Percentiles rank a stretch among this genome's conserved stretches.
Conservation (phyloP, 2,797 vertebrate species). For the Sphenodon punctatus region DNA sequence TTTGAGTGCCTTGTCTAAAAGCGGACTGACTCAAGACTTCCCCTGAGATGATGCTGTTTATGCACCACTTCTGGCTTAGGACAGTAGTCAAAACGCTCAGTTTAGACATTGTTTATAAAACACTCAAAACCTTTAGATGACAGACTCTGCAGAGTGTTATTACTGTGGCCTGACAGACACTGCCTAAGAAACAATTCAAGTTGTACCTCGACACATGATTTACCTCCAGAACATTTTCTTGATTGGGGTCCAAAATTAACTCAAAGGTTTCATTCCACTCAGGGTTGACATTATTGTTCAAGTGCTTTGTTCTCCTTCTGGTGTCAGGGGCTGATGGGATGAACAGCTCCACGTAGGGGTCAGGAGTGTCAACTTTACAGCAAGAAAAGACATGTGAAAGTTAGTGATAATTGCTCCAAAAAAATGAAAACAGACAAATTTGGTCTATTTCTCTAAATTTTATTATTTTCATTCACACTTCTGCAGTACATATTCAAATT, state of each 20-base stretch:
- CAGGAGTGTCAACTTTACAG: slow-evolving; percentile 92
- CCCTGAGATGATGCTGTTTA: background rate
- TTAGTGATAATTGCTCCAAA: background rate
- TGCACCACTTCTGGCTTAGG: background rate
- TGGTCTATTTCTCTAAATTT: background rate
- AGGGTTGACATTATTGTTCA: slow-evolving; percentile 94
- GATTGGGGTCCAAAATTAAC: slow-evolving; percentile 95
- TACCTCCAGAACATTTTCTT: slow-evolving; percentile 93
- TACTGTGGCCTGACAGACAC: background rate
- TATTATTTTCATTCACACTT: background rate
- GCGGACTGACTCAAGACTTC: background rate
- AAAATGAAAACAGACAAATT: background rate
- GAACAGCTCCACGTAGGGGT: slow-evolving; percentile 95
- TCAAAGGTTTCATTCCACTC: slow-evolving; percentile 94
- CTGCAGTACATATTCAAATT: background rate
- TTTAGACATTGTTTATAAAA: background rate
- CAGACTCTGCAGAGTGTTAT: background rate
- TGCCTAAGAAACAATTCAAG: background rate
- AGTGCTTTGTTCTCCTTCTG: slow-evolving; percentile 92
- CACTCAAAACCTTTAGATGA: background rate
- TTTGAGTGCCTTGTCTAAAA: too few species aligned
- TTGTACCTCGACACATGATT: background rate
- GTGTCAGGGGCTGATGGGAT: slow-evolving; percentile 92
- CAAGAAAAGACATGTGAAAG: background rate
- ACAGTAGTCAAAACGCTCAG: background rate